Base-by-base conservation (phyloP, 1,140 invertebrate species). In the Sinonovacula constricta region DNA sequence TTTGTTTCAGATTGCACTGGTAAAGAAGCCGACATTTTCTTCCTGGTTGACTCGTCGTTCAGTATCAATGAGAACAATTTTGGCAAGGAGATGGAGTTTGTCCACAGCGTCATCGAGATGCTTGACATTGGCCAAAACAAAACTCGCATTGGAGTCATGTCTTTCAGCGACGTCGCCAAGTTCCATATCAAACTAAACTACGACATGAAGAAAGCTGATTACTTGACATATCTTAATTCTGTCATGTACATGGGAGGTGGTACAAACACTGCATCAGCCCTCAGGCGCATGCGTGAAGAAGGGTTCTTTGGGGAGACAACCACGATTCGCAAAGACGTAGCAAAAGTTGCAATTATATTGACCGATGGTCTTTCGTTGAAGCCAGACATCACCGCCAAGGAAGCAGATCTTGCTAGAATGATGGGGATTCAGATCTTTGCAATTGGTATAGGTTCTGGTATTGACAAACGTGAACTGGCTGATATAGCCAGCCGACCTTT, bases 21-120 rank as follows among this genome's bases (percentile, higher is more conserved):
- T 15, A 89, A 88, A 39, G 83, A 87, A 60, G 86, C 87, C 0
- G 88, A 90, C 56, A 79, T 90, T 22, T 85, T 83, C 60, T 88
- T 90, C 71, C 36, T 89, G 4, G 54, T 90, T 36, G 88, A 90
- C 67, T 78, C 83, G 3, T 89, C 88, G 12, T 84, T 78, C 65
- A 88, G 87, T 66, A 88, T 90, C 31, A 86, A 84, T 75, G 53
- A 60, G 10, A 65, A 69, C 0, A 83, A 89, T 49, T 90, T 88
- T 56, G 34, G 59, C 7, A 76, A 82, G 36, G 81, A 87, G 69
- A 71, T 88, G 24, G 65, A 74, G 18, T 89, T 89, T 68, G 79
- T 86, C 24, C 67, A 81, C 3, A 70, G 85, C n/a, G 81, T 89
- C 0, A 66, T 86, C 22, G 81, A 81, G 28, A 70, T 81, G 12